A percentile compares a stretch with the other conserved stretches of the same genome.
Evolutionary conservation across 2,888 invertebrate genomes (phyloP).

Genomic region (Hydriomena furcata): DNA sequence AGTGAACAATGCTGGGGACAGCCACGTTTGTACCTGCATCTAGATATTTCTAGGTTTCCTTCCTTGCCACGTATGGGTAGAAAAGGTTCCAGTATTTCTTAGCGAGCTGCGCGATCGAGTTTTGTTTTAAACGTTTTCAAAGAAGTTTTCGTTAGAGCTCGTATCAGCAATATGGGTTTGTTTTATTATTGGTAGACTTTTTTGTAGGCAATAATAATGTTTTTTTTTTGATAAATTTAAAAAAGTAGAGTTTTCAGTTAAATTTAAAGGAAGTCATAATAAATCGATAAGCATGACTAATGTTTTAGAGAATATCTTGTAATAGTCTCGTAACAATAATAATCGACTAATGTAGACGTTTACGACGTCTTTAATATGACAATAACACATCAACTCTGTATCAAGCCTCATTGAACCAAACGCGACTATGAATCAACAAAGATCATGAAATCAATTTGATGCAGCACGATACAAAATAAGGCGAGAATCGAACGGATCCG

Average conservation of each 20-base stretch:
- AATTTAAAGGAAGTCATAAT: conserved; percentile 33
- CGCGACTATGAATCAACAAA: conserved; percentile 60
- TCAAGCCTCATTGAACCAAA: conserved; percentile 77
- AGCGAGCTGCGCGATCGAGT: conserved; percentile 32
- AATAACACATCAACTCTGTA: conserved; percentile 74
- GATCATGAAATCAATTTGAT: conserved; percentile 38
- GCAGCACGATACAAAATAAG: conserved; percentile 44
- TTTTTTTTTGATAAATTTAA: neutral
- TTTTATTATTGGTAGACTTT: too few relatives aligned
- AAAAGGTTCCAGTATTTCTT: conserved; percentile 43
- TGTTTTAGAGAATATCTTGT: conserved; percentile 55
- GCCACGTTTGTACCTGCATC: conserved; percentile 48
- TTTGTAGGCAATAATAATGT: too few relatives aligned
- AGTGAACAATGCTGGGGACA: conserved; percentile 69
- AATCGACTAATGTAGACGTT: conserved; percentile 72
- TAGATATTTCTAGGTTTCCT: conserved; percentile 46
- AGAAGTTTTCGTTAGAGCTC: neutral
- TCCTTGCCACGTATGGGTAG: conserved; percentile 38
- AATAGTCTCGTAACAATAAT: conserved; percentile 70
- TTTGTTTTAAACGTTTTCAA: conserved; percentile 13
- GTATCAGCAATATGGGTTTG: neutral
- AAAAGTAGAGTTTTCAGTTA: neutral
- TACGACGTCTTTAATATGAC: conserved; percentile 72
- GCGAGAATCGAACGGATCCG: conserved; percentile 33
- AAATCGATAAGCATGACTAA: conserved; percentile 50